phyloP scores from a whole-genome alignment of 1,140 invertebrate species.

The Drosophila aff. region DNA sequence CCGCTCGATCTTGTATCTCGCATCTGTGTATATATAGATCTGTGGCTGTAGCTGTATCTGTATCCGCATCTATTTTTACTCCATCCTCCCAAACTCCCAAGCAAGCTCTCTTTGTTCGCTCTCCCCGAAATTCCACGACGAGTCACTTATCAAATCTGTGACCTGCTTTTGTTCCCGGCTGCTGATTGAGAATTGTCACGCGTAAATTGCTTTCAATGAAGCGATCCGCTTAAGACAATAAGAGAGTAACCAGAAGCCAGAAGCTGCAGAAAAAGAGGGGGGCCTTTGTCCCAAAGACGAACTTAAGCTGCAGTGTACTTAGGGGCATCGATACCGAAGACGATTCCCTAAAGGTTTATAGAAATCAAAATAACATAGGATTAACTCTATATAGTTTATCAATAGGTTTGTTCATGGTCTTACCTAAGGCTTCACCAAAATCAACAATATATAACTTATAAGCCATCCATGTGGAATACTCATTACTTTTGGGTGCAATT shows the following conservation, averaged over 20 bases:
- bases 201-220: conserved; percentile 68
- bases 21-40: background rate
- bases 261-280: no score
- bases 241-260: background rate
- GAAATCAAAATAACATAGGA: no score
- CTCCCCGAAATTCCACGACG: conserved; percentile 13
- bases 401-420: background rate
- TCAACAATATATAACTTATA: background rate
- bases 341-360: background rate
- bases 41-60: conserved; percentile 10
- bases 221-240: conserved; percentile 50
- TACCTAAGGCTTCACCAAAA: background rate
- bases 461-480: conserved; percentile 9
- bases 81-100: conserved; percentile 8
- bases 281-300: background rate
- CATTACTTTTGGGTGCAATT: background rate
- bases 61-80: conserved; percentile 26
- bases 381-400: background rate
- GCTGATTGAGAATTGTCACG: conserved; percentile 73
- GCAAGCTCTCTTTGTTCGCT: conserved; percentile 13
- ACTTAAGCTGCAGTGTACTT: background rate
- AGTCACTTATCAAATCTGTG: conserved; percentile 46
- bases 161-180: conserved; percentile 37
- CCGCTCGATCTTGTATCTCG: conserved; percentile 10
- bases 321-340: conserved; percentile 10